These are phyloP conservation scores for Sciurus niger DNA, from an alignment of 2,113 vertebrate genomes.

Conservation along the genomic window DNA sequence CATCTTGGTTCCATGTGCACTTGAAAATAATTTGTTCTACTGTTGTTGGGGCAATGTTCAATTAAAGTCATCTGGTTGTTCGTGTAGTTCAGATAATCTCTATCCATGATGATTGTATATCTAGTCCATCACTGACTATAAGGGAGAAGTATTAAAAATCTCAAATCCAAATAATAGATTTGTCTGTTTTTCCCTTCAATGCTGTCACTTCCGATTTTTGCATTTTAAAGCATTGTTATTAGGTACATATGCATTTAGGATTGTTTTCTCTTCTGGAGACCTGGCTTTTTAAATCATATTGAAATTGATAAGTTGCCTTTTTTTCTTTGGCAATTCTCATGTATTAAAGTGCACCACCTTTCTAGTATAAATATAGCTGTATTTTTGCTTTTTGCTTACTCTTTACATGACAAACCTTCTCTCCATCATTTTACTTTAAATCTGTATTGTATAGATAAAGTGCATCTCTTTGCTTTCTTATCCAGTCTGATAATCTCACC, in stretches of 20 bases:
- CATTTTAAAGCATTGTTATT: background rate
- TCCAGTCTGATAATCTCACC: slow-evolving; percentile 9
- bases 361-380: background rate
- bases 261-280: background rate
- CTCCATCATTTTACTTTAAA: background rate
- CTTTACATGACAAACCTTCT: background rate
- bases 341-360: background rate
- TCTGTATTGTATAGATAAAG: background rate
- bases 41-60: background rate
- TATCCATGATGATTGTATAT: background rate
- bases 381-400: background rate
- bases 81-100: background rate
- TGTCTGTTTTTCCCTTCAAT: background rate
- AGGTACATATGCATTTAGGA: background rate
- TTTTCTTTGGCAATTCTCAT: background rate
- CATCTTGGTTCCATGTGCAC: background rate
- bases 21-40: background rate
- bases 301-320: background rate
- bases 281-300: background rate
- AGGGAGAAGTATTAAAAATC: background rate
- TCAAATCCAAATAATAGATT: background rate
- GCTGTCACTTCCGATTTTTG: background rate
- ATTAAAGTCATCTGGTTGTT: background rate
- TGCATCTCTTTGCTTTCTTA: background rate
- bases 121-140: background rate